Base-by-base conservation (phyloP, 2,888 invertebrate genomes). In the Tenthredo mesomela region DNA sequence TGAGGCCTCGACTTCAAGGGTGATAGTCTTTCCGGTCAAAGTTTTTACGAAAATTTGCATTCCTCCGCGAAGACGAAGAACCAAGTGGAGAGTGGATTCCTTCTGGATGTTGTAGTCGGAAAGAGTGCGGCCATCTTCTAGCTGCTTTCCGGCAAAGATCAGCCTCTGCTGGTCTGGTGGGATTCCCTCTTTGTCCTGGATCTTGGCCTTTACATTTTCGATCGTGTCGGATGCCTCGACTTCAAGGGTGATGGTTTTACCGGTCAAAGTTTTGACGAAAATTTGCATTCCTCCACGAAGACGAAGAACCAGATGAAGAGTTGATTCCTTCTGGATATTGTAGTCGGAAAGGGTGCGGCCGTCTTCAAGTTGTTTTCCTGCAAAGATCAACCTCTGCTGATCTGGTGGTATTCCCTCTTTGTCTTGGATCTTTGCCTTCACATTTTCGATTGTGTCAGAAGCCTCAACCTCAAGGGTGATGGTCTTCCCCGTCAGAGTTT, bases 21-120 rank as follows among this genome's bases (percentile, higher is more conserved):
- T 84, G 33, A 84, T 84, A 18, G 84, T 84, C 15, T 84, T 84
- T 0, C 84, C 84, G 0, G 89, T 89, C 0, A 89, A 15, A 0
- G 89, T 89, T 33, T 89, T 89, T 0, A 89, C 89, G 3, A 89
- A 89, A n/a, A 89, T 89, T 54, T 89, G 87, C 88, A 89, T 89
- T 3, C 89, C 89, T n/a, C 89, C 89, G 9, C 89, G 84, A 0
- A 89, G 65, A 15, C 88, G 71, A 5, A 89, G 88, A 0, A 89
- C 89, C 4, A 89, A 70, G 65, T 89, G 88, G 0, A 89, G 85
- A 10, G 89, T 89, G 0, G 89, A 89, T 80, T 89, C 89, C 25
- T 89, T 89, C 18, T 89, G 88, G 21, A 89, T 88, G 9, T 89
- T 89, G 12, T 89, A 89, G 18, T 89, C n/a, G n/a, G n/a, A n/a